Base-by-base conservation (phyloP, 2,797 vertebrate species). In the Apogon talboti region DNA sequence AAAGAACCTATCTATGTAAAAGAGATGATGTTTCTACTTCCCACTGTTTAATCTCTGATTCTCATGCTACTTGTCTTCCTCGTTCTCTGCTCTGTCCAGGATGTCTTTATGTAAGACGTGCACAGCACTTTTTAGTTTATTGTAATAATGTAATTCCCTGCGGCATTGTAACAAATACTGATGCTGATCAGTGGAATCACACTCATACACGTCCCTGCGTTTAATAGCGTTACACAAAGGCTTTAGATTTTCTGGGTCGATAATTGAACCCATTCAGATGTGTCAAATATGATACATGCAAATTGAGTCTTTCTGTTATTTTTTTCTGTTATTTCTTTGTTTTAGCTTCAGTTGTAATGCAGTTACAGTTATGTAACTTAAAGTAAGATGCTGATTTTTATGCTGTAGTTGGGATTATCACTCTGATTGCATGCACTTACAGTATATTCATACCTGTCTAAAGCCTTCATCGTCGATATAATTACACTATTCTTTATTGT, bases 251-350 rank as follows among this genome's bases (percentile, higher is more conserved):
- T 50, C 46, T 47, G 51, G 3, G 13, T 14, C n/a, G n/a, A 51
- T 58, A 0, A 68, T 58, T 51, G 37, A 54, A 71, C 63, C 14
- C 18, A 52, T 44, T 51, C 49, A 41, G 55, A 58, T 59, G 71
- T 61, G 59, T 35, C 56, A 65, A 46, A 21, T 33, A 9, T 41
- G 43, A 62, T 33, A 30, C 41, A 52, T n/a, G 10, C 12, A 64
- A 11, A 53, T 5, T 38, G 55, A 52, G 50, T 52, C 42, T 0
- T 40, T 7, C 15, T 30, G 41, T 37, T 42, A 44, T 67, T 51
- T 18, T 18, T 6, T 12, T 54, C 38, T 42, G 7, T 48, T 9
- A 2, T 48, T 10, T 18, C 8, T 4, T 35, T 59, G 8, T 21
- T 33, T 40, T 19, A 24, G 43, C 19, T 51, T 14, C 14, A 6